Evolutionary conservation across 2,113 vertebrate genomes (phyloP).

Genomic region (rat (Rattus norvegicus)): GRCr8 NC_086020.1:124283501-124284000

Average conservation of each 20-base stretch:
- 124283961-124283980: too few relatives aligned
- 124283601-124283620: not conserved
- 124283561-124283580: not conserved
- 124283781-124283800: not conserved
- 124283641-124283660: not conserved
- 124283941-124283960: too few relatives aligned
- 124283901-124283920: not conserved
- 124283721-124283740: not conserved
- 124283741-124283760: too few relatives aligned
- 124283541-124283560: not conserved
- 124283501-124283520: not conserved
- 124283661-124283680: not conserved
- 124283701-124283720: not conserved
- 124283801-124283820: not conserved
- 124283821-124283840: not conserved
- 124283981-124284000: not conserved
- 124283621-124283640: not conserved
- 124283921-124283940: not conserved
- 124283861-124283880: not conserved
- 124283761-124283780: not conserved
- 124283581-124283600: not conserved
- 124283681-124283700: not conserved
- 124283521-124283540: not conserved
- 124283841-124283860: not conserved
- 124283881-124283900: not conserved